Conservation (phyloP, 2,113 vertebrate species). For the Strix aluco region DNA sequence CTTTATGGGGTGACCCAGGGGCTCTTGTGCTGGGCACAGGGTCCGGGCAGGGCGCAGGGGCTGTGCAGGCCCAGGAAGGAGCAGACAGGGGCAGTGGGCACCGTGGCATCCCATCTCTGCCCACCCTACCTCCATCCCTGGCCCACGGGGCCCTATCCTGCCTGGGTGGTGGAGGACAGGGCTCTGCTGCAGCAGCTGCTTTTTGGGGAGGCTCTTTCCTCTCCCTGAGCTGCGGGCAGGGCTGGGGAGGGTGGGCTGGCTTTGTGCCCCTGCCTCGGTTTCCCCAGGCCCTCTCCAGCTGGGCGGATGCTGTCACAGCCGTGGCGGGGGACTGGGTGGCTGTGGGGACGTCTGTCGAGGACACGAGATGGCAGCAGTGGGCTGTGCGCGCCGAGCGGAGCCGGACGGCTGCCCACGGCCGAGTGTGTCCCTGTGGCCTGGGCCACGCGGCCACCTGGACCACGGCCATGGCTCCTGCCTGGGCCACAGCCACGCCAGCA, state of each 20-base stretch:
- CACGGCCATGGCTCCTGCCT: neutral
- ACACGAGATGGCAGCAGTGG: conserved; percentile 52
- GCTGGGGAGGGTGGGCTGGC: neutral
- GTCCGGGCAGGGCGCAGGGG: fast-evolving
- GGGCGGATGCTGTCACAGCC: fast-evolving
- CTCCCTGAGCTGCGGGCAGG: neutral
- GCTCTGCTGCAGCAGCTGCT: neutral
- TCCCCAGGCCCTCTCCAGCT: neutral
- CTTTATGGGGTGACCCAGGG: neutral
- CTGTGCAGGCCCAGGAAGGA: neutral
- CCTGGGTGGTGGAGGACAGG: fast-evolving
- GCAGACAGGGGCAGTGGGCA: neutral
- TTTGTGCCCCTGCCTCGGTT: neutral
- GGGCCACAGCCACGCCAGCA: neutral
- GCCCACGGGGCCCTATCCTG: neutral
- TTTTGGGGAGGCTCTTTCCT: neutral
- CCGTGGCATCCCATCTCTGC: neutral
- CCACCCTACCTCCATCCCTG: neutral
- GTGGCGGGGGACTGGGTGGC: neutral
- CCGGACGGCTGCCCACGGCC: neutral
- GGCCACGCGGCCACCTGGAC: neutral
- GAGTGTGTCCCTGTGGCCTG: neutral
- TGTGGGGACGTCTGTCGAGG: neutral
- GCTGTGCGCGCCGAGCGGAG: neutral
- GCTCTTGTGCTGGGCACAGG: neutral